phyloP scores from a whole-genome alignment of 2,797 vertebrate species.

The Danio kyathit region DNA sequence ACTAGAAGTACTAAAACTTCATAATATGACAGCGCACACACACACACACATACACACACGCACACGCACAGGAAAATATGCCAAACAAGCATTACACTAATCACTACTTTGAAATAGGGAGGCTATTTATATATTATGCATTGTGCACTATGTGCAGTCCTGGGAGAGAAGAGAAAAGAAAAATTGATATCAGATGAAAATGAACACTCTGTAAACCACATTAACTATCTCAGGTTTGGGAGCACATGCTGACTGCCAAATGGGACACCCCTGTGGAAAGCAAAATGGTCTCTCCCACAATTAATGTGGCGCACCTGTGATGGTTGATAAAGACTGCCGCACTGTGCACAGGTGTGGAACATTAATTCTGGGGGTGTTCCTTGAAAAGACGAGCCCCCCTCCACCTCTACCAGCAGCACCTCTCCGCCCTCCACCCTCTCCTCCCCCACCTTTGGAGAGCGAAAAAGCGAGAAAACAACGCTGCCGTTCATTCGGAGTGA shows the following conservation, averaged over 20 bases:
- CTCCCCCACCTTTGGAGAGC: conserved; percentile 59
- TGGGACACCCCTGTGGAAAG: conserved; percentile 68
- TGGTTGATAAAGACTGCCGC: conserved; percentile 85
- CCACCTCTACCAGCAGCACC: conserved; percentile 57
- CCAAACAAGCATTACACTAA: conserved; percentile 74
- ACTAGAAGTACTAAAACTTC: conserved; percentile 45
- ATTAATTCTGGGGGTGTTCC: conserved; percentile 88
- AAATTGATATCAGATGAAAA: conserved; percentile 72
- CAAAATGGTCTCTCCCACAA: conserved; percentile 84
- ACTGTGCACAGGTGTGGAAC: conserved; percentile 88
- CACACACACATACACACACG: conserved; percentile 46
- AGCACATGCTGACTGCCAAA: conserved; percentile 76
- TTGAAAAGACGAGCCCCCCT: conserved; percentile 79
- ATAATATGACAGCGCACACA: conserved; percentile 48
- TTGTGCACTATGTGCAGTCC: conserved; percentile 75
- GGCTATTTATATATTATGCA: conserved; percentile 72
- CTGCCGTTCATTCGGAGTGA: conserved; percentile 68
- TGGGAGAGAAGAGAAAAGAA: conserved; percentile 68
- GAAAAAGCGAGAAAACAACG: conserved; percentile 53
- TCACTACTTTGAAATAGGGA: conserved; percentile 72
- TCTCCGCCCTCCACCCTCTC: conserved; percentile 53
- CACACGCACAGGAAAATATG: conserved; percentile 56
- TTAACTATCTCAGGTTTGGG: conserved; percentile 76
- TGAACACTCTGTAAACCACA: conserved; percentile 61
- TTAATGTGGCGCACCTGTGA: conserved; percentile 88